Evolutionary conservation across 2,113 vertebrate species (phyloP).

Genomic region (Dipodomys stephensi): DNA sequence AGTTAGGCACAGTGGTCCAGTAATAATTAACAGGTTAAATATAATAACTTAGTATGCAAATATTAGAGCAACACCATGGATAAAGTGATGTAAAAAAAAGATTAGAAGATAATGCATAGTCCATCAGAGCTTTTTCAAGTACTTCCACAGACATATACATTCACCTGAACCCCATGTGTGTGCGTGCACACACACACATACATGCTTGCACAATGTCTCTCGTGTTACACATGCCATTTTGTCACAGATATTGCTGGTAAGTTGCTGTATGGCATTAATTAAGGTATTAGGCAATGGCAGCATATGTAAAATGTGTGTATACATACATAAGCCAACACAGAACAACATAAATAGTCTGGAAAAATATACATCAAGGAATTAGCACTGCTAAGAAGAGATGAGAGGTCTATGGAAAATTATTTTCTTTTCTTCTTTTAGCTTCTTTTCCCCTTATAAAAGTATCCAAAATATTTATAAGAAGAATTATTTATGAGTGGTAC

Average conservation of each 20-base stretch:
- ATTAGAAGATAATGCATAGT: not conserved
- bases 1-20: not conserved
- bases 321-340: not conserved
- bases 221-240: not conserved
- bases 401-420: not conserved
- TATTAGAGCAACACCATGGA: not conserved
- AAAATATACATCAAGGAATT: not conserved
- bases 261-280: constrained; percentile 4
- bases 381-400: not conserved
- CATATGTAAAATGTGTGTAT: not conserved
- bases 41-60: not conserved
- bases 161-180: not conserved
- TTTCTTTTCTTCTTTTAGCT: not conserved
- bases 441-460: not conserved
- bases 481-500: not conserved
- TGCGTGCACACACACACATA: too few species aligned
- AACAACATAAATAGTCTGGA: not conserved
- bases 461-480: not conserved
- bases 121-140: not conserved
- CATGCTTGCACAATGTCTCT: not conserved
- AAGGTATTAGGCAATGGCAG: not conserved
- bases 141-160: not conserved
- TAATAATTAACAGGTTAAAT: constrained; percentile 37
- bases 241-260: constrained; percentile 11
- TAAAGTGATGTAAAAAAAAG: not conserved